Conservation (phyloP, 2,888 invertebrate genomes). For the Anorthoa munda region DNA sequence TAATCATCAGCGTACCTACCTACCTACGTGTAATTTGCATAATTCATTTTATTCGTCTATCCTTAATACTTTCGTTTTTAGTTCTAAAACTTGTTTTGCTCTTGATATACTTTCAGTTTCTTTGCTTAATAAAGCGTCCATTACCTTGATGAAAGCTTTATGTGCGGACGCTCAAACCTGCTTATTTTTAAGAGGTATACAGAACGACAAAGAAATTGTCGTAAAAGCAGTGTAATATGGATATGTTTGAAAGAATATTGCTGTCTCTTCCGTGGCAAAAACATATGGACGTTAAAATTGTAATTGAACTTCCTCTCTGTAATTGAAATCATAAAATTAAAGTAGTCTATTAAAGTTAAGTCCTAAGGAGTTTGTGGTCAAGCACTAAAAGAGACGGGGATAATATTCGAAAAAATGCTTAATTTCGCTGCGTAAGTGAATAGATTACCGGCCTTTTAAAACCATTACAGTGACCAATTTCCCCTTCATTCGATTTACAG, state of each 20-base stretch:
- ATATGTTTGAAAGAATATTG: conserved; percentile 13
- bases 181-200: conserved; percentile 10
- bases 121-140: conserved; percentile 31
- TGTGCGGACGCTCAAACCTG: conserved; percentile 4
- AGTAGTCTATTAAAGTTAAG: conserved; percentile 10
- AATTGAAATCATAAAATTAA: conserved; percentile 17
- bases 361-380: conserved; percentile 13
- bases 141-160: conserved; percentile 35
- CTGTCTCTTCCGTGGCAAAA: conserved; percentile 15
- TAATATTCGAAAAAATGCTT: conserved; percentile 4
- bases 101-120: conserved; percentile 59
- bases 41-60: conserved; percentile 44
- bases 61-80: conserved; percentile 58
- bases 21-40: conserved; percentile 42
- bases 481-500: conserved; percentile 35
- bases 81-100: conserved; percentile 56
- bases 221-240: conserved; percentile 33
- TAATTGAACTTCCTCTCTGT: conserved; percentile 13
- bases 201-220: conserved; percentile 33
- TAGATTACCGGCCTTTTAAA: conserved; percentile 34
- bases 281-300: conserved; percentile 10
- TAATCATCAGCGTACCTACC: conserved; percentile 15
- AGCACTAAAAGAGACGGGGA: conserved; percentile 20
- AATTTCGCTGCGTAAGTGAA: conserved; percentile 34
- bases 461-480: conserved; percentile 46